Evolutionary conservation across 2,888 invertebrate species (phyloP), one percentile per base, ranked within the genome.

Genomic region (Heliconius cydno): DNA sequence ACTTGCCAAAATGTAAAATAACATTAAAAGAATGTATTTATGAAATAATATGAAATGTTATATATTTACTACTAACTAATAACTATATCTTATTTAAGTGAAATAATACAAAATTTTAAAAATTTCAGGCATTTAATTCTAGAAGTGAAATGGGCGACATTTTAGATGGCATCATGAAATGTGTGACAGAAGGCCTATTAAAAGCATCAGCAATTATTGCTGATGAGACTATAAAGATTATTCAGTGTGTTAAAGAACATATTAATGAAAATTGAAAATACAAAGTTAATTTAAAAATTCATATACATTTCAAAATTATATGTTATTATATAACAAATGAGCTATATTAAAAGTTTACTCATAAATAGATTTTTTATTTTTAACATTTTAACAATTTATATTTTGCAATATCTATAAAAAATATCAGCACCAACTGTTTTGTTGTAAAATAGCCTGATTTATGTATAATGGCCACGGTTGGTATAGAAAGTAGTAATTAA

Each of bases 151-250:
- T 85, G 66, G 89, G 89, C 76, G 86, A 88, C 65, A 81, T 89
- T 38, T 85, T 88, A 79, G 85, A 86, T 7, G 83, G 85, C 1
- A 82, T 90, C 6, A 77, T 88, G 19, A 68, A 82, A 12, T 91
- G 91, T 77, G 85, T 88, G 9, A 84, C 87, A 13, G 84, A 89
- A 52, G 89, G 90, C n/a, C 76, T 90, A 5, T 83, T 88, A 25
- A 85, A 87, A 25, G 88, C 89, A 25, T 85, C 89, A 2, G 80
- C 84, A 60, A 81, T 83, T 19, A 86, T 90, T 22, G 83, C 87
- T 0, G 82, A 81, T 70, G 88, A 88, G 84, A 84, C 86, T 6
- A 76, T 87, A 34, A 78, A 85, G 30, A 86, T 90, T 13, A 82
- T 88, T 7, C 84, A 85, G 76, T 90, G 90, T 78, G 85, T 88